Evolutionary conservation across 2,113 vertebrate genomes (phyloP).

Genomic region (Madoqua kirkii): DNA sequence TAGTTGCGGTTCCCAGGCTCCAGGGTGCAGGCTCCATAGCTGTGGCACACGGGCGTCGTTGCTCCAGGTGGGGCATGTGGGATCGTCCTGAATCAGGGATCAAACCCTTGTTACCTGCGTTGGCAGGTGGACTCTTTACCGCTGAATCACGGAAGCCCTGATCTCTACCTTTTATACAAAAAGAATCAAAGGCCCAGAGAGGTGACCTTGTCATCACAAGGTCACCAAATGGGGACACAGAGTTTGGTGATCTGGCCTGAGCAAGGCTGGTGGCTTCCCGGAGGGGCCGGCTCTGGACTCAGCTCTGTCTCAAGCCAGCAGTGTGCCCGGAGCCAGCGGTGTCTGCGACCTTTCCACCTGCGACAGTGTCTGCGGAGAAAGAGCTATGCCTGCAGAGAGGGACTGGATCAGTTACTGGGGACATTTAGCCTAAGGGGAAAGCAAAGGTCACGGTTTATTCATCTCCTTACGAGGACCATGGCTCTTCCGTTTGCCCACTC

Average conservation of each 20-base stretch:
- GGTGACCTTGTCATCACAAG: neutral
- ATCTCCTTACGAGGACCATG: neutral
- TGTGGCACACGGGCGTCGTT: neutral
- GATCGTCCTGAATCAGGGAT: neutral
- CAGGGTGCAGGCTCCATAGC: neutral
- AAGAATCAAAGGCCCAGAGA: neutral
- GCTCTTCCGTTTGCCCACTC: neutral
- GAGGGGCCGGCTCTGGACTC: neutral
- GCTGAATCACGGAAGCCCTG: neutral
- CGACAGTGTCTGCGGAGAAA: neutral
- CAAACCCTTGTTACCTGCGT: neutral
- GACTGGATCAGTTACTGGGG: neutral
- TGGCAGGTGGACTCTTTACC: neutral
- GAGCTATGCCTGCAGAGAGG: neutral
- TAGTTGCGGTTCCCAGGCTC: neutral
- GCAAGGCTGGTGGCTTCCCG: neutral
- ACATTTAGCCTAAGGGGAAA: conserved; percentile 19
- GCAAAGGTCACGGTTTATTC: neutral
- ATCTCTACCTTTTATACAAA: neutral
- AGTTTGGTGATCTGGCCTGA: neutral
- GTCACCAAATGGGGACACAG: neutral
- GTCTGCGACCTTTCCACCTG: neutral
- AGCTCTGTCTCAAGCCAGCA: neutral
- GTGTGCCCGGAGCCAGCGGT: neutral
- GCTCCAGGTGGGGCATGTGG: neutral